Evolutionary conservation across 2,888 invertebrate species (phyloP), one percentile per base, ranked within the genome.

Genomic region (Sesia apiformis): DNA sequence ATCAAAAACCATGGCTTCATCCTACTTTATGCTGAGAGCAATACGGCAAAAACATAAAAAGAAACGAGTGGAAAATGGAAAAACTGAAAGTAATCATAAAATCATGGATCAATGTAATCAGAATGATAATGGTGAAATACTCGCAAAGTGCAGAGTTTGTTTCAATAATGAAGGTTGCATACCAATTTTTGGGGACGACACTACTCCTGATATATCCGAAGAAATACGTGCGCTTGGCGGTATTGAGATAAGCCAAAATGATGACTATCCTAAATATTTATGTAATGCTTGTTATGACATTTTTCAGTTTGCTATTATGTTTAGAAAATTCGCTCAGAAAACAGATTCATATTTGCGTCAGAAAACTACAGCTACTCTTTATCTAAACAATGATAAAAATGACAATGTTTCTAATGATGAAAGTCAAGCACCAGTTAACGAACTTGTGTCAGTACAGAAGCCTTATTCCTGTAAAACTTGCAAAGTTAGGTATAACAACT

Each of bases 91-190:
- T 6, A 50, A 50, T 7, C 5, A 38, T 7, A 38, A 38, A 50
- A 50, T 23, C 1, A 50, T 50, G 23, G 23, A 23, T 23, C 23
- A 23, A 23, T 23, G 23, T 23, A 23, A 23, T 23, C 23, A 23
- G 23, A 23, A 23, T 23, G 23, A 23, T 23, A 23, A 23, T 23
- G 23, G 23, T 23, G 23, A 23, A 23, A 23, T 23, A 23, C 23
- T 23, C 23, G 23, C 6, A 40, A 64, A 58, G 23, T 85, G 87
- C 62, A 73, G 86, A 60, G 66, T 84, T 51, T 87, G 86, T 67
- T 64, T 85, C 39, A 67, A 23, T 23, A 23, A 76, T 56, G 57
- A 69, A 38, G 84, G 76, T n/a, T 57, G 55, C 3, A 63, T 75
- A 55, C 63, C 72, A 38, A 81, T 86, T 55, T 77, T 65, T 56